Evolutionary conservation across 2,888 invertebrate species (phyloP).

Genomic region (Drosophila ezoana): DNA sequence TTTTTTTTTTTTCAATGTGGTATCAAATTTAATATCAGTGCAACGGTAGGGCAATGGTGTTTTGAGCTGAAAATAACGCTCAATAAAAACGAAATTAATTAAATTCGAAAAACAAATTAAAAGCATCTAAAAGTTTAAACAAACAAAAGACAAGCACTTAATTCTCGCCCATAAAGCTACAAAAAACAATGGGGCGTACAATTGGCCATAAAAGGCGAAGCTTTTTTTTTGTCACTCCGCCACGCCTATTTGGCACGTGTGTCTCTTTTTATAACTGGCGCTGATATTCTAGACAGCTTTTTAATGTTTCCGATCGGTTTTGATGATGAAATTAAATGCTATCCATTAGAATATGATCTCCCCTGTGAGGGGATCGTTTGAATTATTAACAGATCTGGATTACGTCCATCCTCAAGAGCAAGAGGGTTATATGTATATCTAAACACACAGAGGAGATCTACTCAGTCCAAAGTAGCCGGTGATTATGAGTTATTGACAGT

Average conservation of each 20-base stretch:
- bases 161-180: slow-evolving; percentile 39
- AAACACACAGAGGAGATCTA: slow-evolving; percentile 2
- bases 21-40: slow-evolving; percentile 30
- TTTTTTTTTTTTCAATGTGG: slow-evolving; percentile 23
- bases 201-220: slow-evolving; percentile 49
- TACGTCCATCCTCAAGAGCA: slow-evolving; percentile 9
- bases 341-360: slow-evolving; percentile 51
- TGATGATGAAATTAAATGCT: slow-evolving; percentile 51
- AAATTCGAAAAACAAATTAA: slow-evolving; percentile 53
- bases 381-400: slow-evolving; percentile 24
- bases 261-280: slow-evolving; percentile 18
- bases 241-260: slow-evolving; percentile 62
- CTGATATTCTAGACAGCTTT: slow-evolving; percentile 32
- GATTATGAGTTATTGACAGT: slow-evolving; percentile 49
- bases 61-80: slow-evolving; percentile 25
- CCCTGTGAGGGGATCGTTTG: slow-evolving; percentile 34
- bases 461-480: slow-evolving; percentile 24
- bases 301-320: slow-evolving; percentile 24
- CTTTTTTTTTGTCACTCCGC: slow-evolving; percentile 15
- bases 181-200: slow-evolving; percentile 56
- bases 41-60: slow-evolving; percentile 43
- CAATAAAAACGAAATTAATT: slow-evolving; percentile 63
- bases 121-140: slow-evolving; percentile 41
- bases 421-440: background rate
- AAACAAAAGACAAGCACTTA: slow-evolving; percentile 53